Percentiles rank a stretch among this genome's conserved stretches.
phyloP scores from a whole-genome alignment of 1,140 invertebrate species.

The Drosophila nikananu region DNA sequence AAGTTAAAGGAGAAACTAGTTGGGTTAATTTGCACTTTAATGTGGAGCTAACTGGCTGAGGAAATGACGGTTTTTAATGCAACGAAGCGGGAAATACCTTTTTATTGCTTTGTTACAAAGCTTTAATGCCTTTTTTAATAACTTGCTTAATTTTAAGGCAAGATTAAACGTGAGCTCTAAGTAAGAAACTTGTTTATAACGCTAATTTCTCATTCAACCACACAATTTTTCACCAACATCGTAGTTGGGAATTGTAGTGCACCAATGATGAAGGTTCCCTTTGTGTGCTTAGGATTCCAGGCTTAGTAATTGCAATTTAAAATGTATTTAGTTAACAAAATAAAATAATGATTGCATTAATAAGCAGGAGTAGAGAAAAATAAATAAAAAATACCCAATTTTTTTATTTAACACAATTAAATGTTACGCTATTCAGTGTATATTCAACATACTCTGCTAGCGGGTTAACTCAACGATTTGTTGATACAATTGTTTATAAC shows the following conservation, averaged over 20 bases:
- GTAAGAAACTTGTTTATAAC: rapidly evolving
- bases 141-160: background rate
- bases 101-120: background rate
- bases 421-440: background rate
- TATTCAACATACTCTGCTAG: background rate
- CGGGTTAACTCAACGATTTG: constrained; percentile 17
- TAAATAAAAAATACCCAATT: background rate
- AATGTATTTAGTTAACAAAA: background rate
- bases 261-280: background rate
- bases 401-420: background rate
- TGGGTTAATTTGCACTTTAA: constrained; percentile 33
- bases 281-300: too few relatives aligned
- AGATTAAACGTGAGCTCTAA: background rate
- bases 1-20: constrained; percentile 30
- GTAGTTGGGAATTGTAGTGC: background rate
- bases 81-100: constrained; percentile 5
- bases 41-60: background rate
- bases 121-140: background rate
- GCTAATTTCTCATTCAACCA: background rate
- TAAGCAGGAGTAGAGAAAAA: background rate
- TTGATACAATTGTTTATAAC: constrained; percentile 50
- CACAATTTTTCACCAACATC: background rate
- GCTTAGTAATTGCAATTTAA: too few relatives aligned
- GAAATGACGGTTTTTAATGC: background rate
- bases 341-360: too few relatives aligned